These are phyloP conservation scores for Dendrolimus pini DNA, from an alignment of 2,888 invertebrate species.

Conservation along the genomic window DNA sequence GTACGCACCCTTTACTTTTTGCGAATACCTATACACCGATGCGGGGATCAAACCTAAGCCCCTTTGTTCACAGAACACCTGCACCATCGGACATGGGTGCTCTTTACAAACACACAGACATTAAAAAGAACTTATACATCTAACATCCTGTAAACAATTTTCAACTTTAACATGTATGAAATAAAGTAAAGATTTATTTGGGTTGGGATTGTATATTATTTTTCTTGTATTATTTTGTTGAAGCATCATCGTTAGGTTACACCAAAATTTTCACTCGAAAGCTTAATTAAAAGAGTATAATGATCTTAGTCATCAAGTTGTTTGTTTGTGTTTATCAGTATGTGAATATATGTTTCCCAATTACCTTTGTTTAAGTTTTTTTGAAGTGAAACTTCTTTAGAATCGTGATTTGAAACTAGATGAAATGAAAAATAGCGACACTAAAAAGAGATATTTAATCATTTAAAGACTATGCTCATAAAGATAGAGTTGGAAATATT, in stretches of 20 bases:
- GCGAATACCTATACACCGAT: constrained; percentile 49
- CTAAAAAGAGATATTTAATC: no score
- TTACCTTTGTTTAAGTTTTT: no score
- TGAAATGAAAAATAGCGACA: no score
- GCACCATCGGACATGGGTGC: constrained; percentile 66
- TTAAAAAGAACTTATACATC: constrained; percentile 25
- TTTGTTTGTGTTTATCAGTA: constrained; percentile 28
- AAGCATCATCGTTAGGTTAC: constrained; percentile 34
- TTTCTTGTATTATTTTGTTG: constrained; percentile 15
- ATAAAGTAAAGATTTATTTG: constrained; percentile 13
- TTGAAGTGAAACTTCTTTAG: no score
- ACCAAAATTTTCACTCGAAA: constrained; percentile 37
- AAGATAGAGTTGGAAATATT: no score
- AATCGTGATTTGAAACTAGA: no score
- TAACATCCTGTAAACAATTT: constrained; percentile 1
- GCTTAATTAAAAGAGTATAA: constrained; percentile 39
- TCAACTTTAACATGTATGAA: rapidly evolving
- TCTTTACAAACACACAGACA: constrained; percentile 47
- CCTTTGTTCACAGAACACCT: constrained; percentile 69
- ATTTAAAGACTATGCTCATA: no score
- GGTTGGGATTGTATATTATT: not conserved
- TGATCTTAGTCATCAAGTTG: constrained; percentile 10
- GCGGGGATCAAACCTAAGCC: constrained; percentile 56
- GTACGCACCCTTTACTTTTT: constrained; percentile 8
- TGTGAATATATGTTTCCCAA: constrained; percentile 1